Percentiles rank a stretch among this genome's conserved stretches.
phyloP scores from a whole-genome alignment of 2,113 vertebrate genomes.

The Clarias macrocephalus region DNA sequence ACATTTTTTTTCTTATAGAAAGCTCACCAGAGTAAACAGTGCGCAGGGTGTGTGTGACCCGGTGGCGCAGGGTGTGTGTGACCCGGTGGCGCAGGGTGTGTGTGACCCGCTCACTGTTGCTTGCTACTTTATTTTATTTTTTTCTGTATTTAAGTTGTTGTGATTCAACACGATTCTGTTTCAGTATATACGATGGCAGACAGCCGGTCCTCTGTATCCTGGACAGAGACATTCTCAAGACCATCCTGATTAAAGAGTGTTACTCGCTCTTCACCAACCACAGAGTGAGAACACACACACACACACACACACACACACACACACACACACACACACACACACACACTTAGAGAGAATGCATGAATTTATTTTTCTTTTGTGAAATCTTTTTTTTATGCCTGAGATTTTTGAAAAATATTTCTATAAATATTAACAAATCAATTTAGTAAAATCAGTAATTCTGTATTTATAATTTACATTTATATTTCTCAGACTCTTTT shows the following conservation, averaged over 20 bases:
- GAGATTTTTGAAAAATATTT: not conserved
- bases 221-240: constrained; percentile 63
- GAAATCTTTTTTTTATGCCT: not conserved
- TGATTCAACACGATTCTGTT: not conserved
- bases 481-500: no score
- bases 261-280: constrained; percentile 62
- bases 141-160: not conserved
- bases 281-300: constrained; percentile 25
- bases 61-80: no score
- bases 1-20: no score
- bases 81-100: no score
- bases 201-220: constrained; percentile 60
- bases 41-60: no score
- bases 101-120: not conserved
- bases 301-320: not conserved
- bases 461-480: no score
- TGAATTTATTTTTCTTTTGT: not conserved
- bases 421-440: not conserved
- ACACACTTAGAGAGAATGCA: not conserved
- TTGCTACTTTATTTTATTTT: not conserved
- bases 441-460: not conserved
- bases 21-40: no score
- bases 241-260: constrained; percentile 68
- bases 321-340: not conserved
- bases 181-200: constrained; percentile 63